Evolutionary conservation across 1,140 invertebrate species (phyloP), one percentile per base, ranked within the genome.

Genomic region (Eupeodes corollae): DNA sequence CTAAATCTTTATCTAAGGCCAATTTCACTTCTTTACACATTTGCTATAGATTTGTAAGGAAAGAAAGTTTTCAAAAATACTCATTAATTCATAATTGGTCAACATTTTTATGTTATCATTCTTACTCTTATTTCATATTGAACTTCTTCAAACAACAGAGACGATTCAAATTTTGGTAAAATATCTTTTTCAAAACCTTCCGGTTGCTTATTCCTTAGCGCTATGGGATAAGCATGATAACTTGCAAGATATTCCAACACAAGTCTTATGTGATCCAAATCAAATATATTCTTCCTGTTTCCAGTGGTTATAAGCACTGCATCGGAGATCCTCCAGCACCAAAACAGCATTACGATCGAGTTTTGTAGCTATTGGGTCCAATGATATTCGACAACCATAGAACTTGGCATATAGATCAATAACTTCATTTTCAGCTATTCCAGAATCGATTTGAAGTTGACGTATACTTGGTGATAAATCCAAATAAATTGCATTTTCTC

Each of bases 181-280:
- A 73, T 55, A 42, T 59, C 57, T 37, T 71, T 47, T 10, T 77
- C 57, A 50, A 75, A 79, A 1, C 67, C 57, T 6, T 73, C 58
- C 0, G 74, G 72, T 31, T 71, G 71, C 15, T 77, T 70, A 0
- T 70, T 48, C 19, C 75, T 74, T 39, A 73, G 59, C 0, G 75
- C 77, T 9, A 80, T 73, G 0, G 77, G 73, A 10, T 76, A 58
- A 0, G 75, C 75, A 50, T 80, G 79, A 52, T 76, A 79, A 47
- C 65, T 63, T 0, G 77, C 78, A 50, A 80, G 42, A 11, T 71
- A 61, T 30, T 64, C 54, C 2, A 79, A 48, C 1, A 75, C 69
- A 2, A 75, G 42, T 39, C 57, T 65, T 0, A 74, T 66, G 18
- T 75, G 71, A 3, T 68, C 62, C 5, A 74, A 39, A 53, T 79